phyloP scores from a whole-genome alignment of 2,797 vertebrate genomes.

The Setipinna tenuifilis region DNA sequence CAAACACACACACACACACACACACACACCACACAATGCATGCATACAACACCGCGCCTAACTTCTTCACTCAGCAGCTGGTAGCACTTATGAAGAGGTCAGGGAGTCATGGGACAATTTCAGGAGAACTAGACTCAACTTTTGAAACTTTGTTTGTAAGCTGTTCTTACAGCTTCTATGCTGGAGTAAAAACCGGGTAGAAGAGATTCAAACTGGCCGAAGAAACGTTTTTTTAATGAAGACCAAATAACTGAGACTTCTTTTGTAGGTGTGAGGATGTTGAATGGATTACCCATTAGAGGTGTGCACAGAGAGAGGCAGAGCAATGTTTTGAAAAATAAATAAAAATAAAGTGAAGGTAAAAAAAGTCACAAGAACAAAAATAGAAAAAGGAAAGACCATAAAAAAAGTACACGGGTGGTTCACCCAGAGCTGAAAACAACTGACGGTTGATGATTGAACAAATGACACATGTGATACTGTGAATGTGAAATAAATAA shows the following conservation, averaged over 20 bases:
- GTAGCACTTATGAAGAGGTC: conserved; percentile 2
- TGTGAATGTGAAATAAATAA: too few relatives aligned
- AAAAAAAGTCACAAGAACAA: background rate
- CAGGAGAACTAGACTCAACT: background rate
- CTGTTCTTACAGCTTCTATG: background rate
- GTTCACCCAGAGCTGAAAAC: background rate
- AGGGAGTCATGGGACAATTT: conserved; percentile 13
- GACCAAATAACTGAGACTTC: background rate
- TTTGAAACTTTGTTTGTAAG: background rate
- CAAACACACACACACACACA: too few relatives aligned
- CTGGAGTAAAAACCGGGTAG: background rate
- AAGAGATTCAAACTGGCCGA: background rate
- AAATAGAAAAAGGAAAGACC: background rate
- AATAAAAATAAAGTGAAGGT: background rate
- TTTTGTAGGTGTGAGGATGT: background rate
- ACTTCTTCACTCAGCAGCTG: background rate
- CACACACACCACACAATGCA: conserved; percentile 11
- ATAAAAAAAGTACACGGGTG: background rate
- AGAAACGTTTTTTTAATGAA: background rate
- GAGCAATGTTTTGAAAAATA: background rate
- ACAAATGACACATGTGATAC: background rate
- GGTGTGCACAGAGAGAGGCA: background rate
- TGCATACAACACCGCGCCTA: background rate
- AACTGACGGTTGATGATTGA: background rate
- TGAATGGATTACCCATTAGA: background rate